phyloP scores from a whole-genome alignment of 2,797 vertebrate genomes.

The Percopsis omiscomaycus region DNA sequence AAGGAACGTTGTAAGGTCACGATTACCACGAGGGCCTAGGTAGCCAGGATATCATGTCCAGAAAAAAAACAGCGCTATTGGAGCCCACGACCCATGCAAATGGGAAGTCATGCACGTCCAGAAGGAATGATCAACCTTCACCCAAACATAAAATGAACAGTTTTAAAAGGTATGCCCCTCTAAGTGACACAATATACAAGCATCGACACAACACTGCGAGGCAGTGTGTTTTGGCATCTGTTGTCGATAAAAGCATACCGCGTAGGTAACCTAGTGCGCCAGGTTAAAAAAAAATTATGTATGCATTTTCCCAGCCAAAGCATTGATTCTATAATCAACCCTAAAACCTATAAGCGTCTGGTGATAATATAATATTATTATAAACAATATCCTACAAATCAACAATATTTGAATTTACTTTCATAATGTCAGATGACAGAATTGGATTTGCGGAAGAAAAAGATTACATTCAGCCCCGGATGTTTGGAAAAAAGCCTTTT shows the following conservation, averaged over 20 bases:
- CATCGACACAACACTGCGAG: background rate
- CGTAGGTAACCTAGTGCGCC: background rate
- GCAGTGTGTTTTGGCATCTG: conserved; percentile 1
- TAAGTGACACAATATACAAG: conserved; percentile 61
- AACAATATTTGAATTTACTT: too few relatives aligned
- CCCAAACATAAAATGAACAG: conserved; percentile 72
- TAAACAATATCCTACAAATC: too few relatives aligned
- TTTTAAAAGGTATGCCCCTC: conserved; percentile 71
- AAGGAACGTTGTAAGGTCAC: background rate
- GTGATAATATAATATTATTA: too few relatives aligned
- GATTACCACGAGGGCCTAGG: background rate
- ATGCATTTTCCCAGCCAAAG: too few relatives aligned
- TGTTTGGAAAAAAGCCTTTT: conserved; percentile 72
- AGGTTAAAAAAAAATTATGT: too few relatives aligned
- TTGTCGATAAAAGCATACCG: background rate
- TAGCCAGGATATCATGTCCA: background rate
- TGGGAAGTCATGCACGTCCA: conserved; percentile 39
- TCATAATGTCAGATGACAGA: background rate
- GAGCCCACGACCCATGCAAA: background rate
- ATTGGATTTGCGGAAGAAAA: conserved; percentile 15
- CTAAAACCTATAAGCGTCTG: too few relatives aligned
- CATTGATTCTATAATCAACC: too few relatives aligned
- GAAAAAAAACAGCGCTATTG: conserved; percentile 2
- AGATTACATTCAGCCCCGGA: conserved; percentile 61
- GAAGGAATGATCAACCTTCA: conserved; percentile 73